phyloP scores from a whole-genome alignment of 1,140 invertebrate species.

The Eriocheir sinensis region DNA sequence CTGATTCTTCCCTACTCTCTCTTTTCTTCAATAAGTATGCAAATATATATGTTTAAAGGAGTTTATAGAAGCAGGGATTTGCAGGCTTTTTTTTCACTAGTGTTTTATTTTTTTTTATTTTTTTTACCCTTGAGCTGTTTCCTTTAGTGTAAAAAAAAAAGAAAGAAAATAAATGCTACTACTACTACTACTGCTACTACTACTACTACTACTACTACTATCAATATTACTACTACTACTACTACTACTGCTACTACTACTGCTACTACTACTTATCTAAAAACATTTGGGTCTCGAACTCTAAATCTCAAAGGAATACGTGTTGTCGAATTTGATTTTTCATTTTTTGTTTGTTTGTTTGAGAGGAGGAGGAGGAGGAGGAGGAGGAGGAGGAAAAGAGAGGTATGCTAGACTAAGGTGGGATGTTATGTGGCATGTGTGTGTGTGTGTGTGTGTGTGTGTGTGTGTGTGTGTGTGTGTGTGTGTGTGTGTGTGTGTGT shows the following conservation, averaged over 20 bases:
- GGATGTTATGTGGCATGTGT: background rate
- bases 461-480: conserved; percentile 33
- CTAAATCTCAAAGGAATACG: background rate
- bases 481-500: conserved; percentile 12
- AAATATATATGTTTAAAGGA: background rate
- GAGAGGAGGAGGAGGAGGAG: background rate
- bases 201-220: too few species aligned
- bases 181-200: too few species aligned
- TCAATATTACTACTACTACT: too few species aligned
- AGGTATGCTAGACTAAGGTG: background rate
- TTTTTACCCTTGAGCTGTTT: too few species aligned
- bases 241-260: too few species aligned
- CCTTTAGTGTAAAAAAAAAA: conserved; percentile 13
- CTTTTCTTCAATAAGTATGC: too few species aligned
- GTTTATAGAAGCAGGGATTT: too few species aligned
- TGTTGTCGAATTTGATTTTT: background rate
- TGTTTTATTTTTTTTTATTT: too few species aligned
- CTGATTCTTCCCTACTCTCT: too few species aligned
- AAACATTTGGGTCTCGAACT: background rate
- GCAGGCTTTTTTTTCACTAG: too few species aligned
- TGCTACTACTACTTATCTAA: too few species aligned
- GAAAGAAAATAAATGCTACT: background rate
- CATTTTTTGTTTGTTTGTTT: too few species aligned
- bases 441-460: conserved; percentile 1
- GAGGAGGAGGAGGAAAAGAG: background rate